Percentiles rank a stretch among this genome's conserved stretches.
Conservation (phyloP, 2,113 vertebrate genomes). For the Scortum barcoo region DNA sequence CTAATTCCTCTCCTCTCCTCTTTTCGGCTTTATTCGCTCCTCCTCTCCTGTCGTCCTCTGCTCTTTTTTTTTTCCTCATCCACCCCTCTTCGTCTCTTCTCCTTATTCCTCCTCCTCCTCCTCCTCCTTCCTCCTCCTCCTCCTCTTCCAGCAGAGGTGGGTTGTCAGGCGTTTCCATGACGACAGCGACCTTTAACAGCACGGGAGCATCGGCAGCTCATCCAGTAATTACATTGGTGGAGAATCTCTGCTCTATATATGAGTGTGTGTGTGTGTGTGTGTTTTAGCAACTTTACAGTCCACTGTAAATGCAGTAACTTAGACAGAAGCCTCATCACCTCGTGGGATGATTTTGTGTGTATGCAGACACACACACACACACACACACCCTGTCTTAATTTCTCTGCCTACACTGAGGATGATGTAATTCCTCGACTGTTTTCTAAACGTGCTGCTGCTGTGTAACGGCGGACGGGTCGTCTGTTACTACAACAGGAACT, state of each 20-base stretch:
- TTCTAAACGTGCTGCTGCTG: constrained; percentile 40
- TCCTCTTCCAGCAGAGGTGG: constrained; percentile 74
- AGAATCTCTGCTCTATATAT: constrained; percentile 47
- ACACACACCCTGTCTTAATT: not conserved
- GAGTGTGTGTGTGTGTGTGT: not conserved
- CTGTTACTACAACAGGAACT: constrained; percentile 5
- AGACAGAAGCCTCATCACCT: constrained; percentile 30
- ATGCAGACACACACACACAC: not conserved
- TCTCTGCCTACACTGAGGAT: constrained; percentile 28
- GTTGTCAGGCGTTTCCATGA: constrained; percentile 71
- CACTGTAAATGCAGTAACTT: constrained; percentile 46
- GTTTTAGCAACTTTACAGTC: constrained; percentile 50
- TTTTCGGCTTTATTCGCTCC: no score
- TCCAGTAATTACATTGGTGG: constrained; percentile 73
- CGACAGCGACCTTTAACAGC: constrained; percentile 72
- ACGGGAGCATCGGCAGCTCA: constrained; percentile 72
- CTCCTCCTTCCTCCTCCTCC: constrained; percentile 52
- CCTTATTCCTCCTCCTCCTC: constrained; percentile 41
- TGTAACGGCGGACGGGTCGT: not conserved
- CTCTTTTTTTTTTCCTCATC: constrained; percentile 48
- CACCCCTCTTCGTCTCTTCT: constrained; percentile 53
- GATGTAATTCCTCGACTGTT: constrained; percentile 34
- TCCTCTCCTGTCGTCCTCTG: constrained; percentile 35
- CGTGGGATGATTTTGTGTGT: constrained; percentile 35
- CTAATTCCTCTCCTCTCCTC: no score